Conservation (phyloP, 1,140 invertebrate genomes). For the Procambarus clarkii region DNA sequence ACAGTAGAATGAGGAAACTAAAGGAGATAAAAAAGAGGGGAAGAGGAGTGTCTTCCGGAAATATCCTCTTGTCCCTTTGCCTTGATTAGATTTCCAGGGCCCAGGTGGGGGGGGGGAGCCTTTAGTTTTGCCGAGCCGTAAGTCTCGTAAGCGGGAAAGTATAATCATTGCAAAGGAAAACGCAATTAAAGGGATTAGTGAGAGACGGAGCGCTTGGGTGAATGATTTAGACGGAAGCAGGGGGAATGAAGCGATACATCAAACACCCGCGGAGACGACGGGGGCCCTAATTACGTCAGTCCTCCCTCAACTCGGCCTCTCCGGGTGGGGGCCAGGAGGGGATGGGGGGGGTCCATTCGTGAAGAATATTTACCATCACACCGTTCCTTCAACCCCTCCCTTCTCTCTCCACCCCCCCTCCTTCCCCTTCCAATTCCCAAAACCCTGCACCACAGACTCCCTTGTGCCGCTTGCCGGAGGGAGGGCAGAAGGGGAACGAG, state of each 20-base stretch:
- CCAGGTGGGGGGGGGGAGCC: not conserved
- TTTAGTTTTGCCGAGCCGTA: not conserved
- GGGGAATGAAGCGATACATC: conserved; percentile 59
- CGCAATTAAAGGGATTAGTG: conserved; percentile 54
- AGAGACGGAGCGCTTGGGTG: conserved; percentile 18
- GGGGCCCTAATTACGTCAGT: conserved; percentile 55
- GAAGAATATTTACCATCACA: conserved; percentile 47
- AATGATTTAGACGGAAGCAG: conserved; percentile 49
- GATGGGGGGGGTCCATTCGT: not conserved
- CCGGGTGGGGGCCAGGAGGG: no score
- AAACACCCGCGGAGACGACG: conserved; percentile 45
- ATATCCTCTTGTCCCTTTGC: not conserved
- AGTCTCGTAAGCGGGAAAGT: not conserved
- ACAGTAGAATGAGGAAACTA: no score
- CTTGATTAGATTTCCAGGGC: not conserved
- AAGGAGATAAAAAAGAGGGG: not conserved
- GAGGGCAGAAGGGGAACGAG: not conserved
- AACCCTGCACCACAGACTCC: not conserved
- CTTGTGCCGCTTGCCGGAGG: conserved; percentile 45
- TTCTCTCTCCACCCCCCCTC: not conserved
- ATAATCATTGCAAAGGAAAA: conserved; percentile 36
- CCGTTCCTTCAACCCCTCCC: conserved; percentile 2
- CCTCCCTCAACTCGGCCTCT: conserved; percentile 34
- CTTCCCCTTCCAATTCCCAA: not conserved
- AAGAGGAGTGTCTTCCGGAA: not conserved